Base-by-base conservation (phyloP, 2,797 vertebrate genomes). In the Oreochromis grahami region DNA sequence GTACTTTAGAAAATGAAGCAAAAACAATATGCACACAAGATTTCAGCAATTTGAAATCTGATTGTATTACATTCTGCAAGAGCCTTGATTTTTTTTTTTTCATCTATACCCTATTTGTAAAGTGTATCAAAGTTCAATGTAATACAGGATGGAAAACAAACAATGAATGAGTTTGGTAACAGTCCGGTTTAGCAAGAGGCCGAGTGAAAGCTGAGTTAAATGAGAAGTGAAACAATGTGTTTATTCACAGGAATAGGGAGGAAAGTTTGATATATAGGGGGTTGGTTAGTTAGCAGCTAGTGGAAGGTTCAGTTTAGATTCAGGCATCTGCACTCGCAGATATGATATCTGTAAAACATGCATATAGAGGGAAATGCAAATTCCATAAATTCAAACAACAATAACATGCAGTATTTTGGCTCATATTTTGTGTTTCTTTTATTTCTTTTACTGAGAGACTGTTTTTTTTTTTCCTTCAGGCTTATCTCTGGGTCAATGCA, bases 401-500 rank as follows among this genome's bases (percentile, higher is more conserved):
- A 21, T 11, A 68, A 68, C 63, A 53, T 48, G 70, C 65, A 79
- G 65, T 48, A 45, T 78, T 88, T 68, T 19, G 34, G 12, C 60
- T 79, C 26, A 12, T 63, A 79, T 82, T 68, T 43, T 70, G 12
- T 43, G 52, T 86, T 88, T 88, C 51, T 82, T 84, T 85, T 74
- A 72, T 86, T 88, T 89, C 48, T 82, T 84, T 85, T 70, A 68
- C 76, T 68, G 78, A 85, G 68, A 72, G 72, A 63, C 81, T 82
- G 77, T 36, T 92, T 36, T 80, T 84, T 87, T 87, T 26, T 43
- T 41, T 3, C 85, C 87, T 86, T 79, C 78, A 65, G 70, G 86
- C 85, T 92, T 90, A 93, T 94, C 89, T 90, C 70, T 84, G 89
- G 85, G 91, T 94, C 91, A 93, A 32, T 87, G 85, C 91, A 85